Evolutionary conservation across 2,113 vertebrate genomes (phyloP).

Genomic region (Blennius ocellaris): DNA sequence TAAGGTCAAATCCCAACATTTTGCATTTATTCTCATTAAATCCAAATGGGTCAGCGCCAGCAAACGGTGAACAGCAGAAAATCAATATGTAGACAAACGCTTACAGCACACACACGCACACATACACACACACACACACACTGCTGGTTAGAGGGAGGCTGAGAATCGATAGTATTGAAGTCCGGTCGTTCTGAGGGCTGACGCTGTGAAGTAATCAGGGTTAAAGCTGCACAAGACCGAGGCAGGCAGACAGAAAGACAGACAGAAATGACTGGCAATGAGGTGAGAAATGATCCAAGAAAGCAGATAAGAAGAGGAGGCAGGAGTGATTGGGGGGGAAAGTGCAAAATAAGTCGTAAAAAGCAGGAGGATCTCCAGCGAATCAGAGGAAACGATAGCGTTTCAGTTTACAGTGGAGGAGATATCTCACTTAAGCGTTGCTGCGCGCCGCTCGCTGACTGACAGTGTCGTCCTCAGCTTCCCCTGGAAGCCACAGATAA

Average conservation of each 20-base stretch:
- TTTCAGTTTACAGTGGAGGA: no score
- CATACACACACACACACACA: conserved; percentile 16
- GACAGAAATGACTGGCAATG: neutral
- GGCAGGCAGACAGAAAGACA: neutral
- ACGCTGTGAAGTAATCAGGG: conserved; percentile 46
- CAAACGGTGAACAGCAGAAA: conserved; percentile 39
- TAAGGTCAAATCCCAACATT: conserved; percentile 62
- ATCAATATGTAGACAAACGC: conserved; percentile 56
- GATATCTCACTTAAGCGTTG: no score
- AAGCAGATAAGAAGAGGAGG: neutral
- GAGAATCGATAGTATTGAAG: conserved; percentile 53
- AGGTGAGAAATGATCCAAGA: neutral
- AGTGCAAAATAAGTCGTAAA: no score
- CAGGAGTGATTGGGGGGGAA: neutral
- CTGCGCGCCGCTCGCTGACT: no score
- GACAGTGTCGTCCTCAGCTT: no score
- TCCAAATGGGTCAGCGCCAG: conserved; percentile 46
- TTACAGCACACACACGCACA: conserved; percentile 27
- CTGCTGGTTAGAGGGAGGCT: conserved; percentile 21
- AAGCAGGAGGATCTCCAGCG: no score
- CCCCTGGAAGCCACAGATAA: no score
- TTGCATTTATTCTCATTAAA: conserved; percentile 65
- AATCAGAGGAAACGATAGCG: no score
- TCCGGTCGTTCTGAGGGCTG: conserved; percentile 30
- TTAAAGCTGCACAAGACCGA: conserved; percentile 8